Base-by-base conservation (phyloP, 2,888 invertebrate species). In the Dryobota labecula region DNA sequence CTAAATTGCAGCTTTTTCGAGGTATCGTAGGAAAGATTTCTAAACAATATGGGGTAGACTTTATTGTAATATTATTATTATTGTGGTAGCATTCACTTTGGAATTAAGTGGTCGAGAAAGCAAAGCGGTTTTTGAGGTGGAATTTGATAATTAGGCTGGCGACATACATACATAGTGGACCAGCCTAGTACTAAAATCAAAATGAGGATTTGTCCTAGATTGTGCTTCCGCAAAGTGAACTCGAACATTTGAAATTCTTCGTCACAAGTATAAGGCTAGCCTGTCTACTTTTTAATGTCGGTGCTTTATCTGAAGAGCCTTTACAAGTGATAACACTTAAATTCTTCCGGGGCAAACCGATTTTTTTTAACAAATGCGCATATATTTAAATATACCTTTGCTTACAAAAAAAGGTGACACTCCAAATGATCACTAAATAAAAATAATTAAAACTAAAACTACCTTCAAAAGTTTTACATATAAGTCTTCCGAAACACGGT, bases 41-140 rank as follows among this genome's bases (percentile, higher is more conserved):
- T 58, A 77, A 75, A 62, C 69, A 56, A 75, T 83, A 78, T 84
- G 86, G 88, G 88, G 87, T 87, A 84, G 88, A 84, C 83, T 65
- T 74, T 67, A 80, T 63, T 72, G 41, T 80, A 73, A 76, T 72
- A 92, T 92, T 83, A 90, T 92, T 83, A 90, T 93, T 92, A 91
- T 92, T 93, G 93, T 92, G 91, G 93, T 92, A 92, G 93, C 93
- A 91, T 93, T 90, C 80, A 87, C 81, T 76, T 73, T 49, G 82
- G 83, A 77, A 72, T 79, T 83, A 70, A 75, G 43, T 58, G 70
- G 68, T 57, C 77, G 18, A 4, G 45, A 45, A 53, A 11, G 43
- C 15, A 56, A 43, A 30, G 36, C 49, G 61, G 30, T 49, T 24
- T 51, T 58, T 13, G 9, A 45, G 56, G 7, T 63, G 27, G 20